These are phyloP conservation scores for Tetraodon nigroviridis DNA, from an alignment of 2,113 vertebrate genomes.

Conservation along the genomic window DNA sequence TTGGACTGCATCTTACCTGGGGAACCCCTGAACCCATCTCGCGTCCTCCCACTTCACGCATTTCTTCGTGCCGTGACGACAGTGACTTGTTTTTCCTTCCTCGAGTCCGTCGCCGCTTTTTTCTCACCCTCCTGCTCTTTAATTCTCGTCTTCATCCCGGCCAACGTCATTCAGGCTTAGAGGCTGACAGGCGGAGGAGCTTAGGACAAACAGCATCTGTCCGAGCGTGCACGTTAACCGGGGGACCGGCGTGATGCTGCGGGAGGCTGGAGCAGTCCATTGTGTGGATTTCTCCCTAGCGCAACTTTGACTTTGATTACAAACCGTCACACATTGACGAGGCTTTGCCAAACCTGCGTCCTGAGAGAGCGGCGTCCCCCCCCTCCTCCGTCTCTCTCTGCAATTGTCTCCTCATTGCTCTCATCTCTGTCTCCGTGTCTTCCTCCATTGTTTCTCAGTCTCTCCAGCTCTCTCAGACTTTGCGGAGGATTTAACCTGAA, in stretches of 20 bases:
- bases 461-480: conserved; percentile 45
- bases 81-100: background rate
- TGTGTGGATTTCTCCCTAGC: conserved; percentile 67
- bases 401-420: conserved; percentile 35
- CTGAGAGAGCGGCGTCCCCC: conserved; percentile 50
- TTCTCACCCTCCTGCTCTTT: conserved; percentile 1
- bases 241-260: conserved; percentile 46
- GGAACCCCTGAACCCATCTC: too few species aligned
- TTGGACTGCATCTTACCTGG: too few species aligned
- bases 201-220: conserved; percentile 58
- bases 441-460: conserved; percentile 39
- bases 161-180: conserved; percentile 71
- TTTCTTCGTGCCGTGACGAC: too few species aligned
- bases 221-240: conserved; percentile 23
- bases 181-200: conserved; percentile 61
- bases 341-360: conserved; percentile 54
- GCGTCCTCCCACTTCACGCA: too few species aligned
- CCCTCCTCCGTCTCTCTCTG: conserved; percentile 7
- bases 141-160: conserved; percentile 20
- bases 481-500: conserved; percentile 64
- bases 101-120: conserved; percentile 18
- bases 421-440: background rate
- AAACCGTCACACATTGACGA: conserved; percentile 56
- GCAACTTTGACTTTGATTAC: conserved; percentile 72
- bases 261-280: conserved; percentile 59